Conservation (phyloP, 2,113 vertebrate species). For the Bubo bubo region DNA sequence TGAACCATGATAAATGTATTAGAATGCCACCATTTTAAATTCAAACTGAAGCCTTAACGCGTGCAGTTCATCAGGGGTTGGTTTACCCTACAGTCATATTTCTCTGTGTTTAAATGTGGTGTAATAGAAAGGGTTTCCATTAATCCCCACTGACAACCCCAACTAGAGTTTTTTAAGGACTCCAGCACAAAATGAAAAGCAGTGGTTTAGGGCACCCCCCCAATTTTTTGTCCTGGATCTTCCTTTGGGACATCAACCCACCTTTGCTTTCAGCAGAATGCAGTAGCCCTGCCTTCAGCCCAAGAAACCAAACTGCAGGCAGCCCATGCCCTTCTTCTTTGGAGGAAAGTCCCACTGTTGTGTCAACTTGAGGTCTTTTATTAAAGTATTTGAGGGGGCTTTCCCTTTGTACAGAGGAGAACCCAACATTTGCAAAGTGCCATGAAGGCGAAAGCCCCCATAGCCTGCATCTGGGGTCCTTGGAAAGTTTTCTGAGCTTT, state of each 20-base stretch:
- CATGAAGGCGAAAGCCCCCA: background rate
- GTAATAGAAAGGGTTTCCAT: conserved; percentile 30
- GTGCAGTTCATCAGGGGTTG: conserved; percentile 18
- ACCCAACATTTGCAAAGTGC: background rate
- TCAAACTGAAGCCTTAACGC: background rate
- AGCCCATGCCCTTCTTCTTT: background rate
- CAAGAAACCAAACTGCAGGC: no score
- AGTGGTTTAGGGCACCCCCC: background rate
- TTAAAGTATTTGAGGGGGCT: no score
- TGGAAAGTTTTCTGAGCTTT: background rate
- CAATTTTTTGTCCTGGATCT: background rate
- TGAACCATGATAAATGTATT: conserved; percentile 38
- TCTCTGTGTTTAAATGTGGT: conserved; percentile 41
- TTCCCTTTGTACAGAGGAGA: background rate
- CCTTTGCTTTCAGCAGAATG: background rate
- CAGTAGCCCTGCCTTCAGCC: background rate
- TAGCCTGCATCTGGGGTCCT: background rate
- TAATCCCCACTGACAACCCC: conserved; percentile 38
- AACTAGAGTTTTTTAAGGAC: conserved; percentile 15
- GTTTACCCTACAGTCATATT: conserved; percentile 16
- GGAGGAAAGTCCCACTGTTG: background rate
- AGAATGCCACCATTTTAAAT: conserved; percentile 33
- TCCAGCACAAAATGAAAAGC: background rate
- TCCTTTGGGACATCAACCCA: background rate
- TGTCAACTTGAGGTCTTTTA: background rate